Evolutionary conservation across 2,888 invertebrate genomes (phyloP), one percentile per base, ranked within the genome.

Genomic region (Gymnosoma rotundatum): DNA sequence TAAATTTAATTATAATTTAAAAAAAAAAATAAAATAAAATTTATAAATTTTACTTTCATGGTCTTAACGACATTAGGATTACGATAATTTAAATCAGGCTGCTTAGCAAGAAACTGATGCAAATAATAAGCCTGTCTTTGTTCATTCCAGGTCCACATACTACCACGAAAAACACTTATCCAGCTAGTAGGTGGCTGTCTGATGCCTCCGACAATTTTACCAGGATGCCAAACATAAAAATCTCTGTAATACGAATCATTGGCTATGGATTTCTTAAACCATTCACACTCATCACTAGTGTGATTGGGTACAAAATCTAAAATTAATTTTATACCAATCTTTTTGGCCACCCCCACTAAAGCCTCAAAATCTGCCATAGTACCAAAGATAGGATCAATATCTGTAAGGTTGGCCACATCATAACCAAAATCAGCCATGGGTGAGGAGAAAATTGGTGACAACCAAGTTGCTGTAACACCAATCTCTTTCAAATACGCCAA

Each of bases 381-480:
- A 3, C 97, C 97, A 88, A 95, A 97, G 32, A 94, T 93, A 0
- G 94, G 94, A 80, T 96, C 95, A 14, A 97, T 94, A 7, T 93
- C 92, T 42, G 93, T 94, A 88, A 94, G 96, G 89, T 96, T 94
- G 0, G 95, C 93, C 54, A 96, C 94, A 88, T 97, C 97, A 88
- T 96, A 97, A 0, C 97, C 97, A 86, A 95, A 96, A 89, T 97
- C 97, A 1, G 93, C 93, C 95, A 95, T 95, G 0, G 97, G 96
- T 0, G 96, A 96, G 60, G 93, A 93, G 92, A 94, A 96, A 78
- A 97, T 95, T 0, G 97, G 96, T 2, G 95, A 95, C 0, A 97
- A 88, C 95, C 95, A 96, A 2, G 95, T 93, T 0, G 95, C 95
- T 0, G 94, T 94, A 0, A 96, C 93, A 0, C 95, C 95, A 7